A percentile compares a stretch with the other conserved stretches of the same genome.
phyloP scores from a whole-genome alignment of 2,113 vertebrate species.

The Neodon shergylaensis region DNA sequence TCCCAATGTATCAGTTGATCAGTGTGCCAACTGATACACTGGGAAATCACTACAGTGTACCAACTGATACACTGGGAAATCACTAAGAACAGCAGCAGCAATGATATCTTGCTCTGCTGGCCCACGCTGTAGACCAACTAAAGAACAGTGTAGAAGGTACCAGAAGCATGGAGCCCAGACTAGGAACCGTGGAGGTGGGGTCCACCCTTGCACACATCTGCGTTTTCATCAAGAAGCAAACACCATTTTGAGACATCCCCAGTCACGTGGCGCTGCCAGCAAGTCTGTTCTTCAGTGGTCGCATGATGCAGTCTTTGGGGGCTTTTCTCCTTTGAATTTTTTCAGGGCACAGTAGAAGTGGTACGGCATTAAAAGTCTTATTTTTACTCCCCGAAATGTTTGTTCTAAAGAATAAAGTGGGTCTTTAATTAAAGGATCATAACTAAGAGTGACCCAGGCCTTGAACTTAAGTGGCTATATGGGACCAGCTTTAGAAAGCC shows the following conservation, averaged over 20 bases:
- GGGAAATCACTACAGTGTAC: neutral
- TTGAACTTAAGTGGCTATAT: neutral
- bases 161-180: neutral
- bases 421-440: neutral
- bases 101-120: neutral
- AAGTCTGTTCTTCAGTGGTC: neutral
- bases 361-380: neutral
- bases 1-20: too few species aligned
- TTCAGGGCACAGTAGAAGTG: neutral
- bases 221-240: neutral
- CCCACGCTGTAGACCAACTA: neutral
- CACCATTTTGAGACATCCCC: neutral
- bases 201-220: neutral
- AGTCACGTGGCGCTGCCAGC: neutral
- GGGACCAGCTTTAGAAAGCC: neutral
- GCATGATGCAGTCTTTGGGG: neutral
- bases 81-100: neutral
- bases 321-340: neutral
- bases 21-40: too few species aligned
- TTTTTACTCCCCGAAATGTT: conserved; percentile 33
- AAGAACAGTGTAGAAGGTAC: neutral
- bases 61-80: neutral
- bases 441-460: neutral
- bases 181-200: neutral
- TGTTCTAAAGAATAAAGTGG: conserved; percentile 33